Evolutionary conservation across 2,113 vertebrate genomes (phyloP), one percentile per base, ranked within the genome.

Genomic region (Thinocorus orbignyianus): DNA sequence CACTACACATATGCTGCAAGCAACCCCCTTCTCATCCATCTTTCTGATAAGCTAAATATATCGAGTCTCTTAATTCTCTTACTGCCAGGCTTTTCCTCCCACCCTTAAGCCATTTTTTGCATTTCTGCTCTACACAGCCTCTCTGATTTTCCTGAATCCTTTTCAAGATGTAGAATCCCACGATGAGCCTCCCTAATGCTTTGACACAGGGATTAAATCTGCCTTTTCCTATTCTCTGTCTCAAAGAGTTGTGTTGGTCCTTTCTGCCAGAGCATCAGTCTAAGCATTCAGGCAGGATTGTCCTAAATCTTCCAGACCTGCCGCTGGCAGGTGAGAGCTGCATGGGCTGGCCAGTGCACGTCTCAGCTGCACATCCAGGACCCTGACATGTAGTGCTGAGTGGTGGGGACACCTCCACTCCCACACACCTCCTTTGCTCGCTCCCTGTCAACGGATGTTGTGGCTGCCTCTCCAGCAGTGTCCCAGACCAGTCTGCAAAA

Each of bases 21-120:
- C 83, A 97, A 96, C 60, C 55, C 72, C 88, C 88, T 72, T 73
- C 86, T 81, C 80, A 93, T 83, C 91, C 55, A 19, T 94, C 88
- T 84, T 91, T 71, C 88, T 81, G 88, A 94, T 88, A 90, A 92
- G 88, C 91, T 95, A 94, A 95, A 96, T 93, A 91, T 83, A 93
- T 61, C 3, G 69, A 91, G 80, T 81, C 1, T 22, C 89, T 91
- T 96, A 93, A 92, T 93, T 97, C 89, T 95, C 74, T 69, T 81
- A 72, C 77, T 89, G 86, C 65, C 84, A 95, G 94, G 93, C 81
- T 92, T 89, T 82, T 87, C 87, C 87, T 94, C 87, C 94, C 65
- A 91, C 93, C 89, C 89, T 91, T 54, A 57, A 94, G 89, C 84
- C 89, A 65, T 61, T 86, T 91, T 93, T 90, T 93, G 81, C 41